Percentiles rank a stretch among this genome's conserved stretches.
Conservation (phyloP, 2,888 invertebrate genomes). For the Polydesmus complanatus region DNA sequence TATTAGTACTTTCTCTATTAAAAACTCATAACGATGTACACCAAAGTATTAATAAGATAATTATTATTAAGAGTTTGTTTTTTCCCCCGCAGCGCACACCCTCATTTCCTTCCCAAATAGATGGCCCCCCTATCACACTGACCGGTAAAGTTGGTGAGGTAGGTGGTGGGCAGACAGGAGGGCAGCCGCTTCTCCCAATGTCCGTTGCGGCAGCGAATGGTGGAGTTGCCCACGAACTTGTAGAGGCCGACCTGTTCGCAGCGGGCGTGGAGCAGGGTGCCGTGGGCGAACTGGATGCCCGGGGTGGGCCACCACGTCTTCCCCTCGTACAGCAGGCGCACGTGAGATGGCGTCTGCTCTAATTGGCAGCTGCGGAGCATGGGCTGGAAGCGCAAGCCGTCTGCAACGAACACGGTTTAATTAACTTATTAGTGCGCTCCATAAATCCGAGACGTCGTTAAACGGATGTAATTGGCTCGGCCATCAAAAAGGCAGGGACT, state of each 20-base stretch:
- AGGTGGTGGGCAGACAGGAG: conserved; percentile 70
- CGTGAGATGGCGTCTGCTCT: conserved; percentile 50
- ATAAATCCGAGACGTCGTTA: too few species aligned
- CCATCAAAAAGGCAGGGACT: too few species aligned
- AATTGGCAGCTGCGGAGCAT: conserved; percentile 58
- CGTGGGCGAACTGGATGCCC: conserved; percentile 53
- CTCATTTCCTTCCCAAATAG: neutral
- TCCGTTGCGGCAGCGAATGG: conserved; percentile 64
- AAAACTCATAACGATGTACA: too few species aligned
- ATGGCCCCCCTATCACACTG: conserved; percentile 45
- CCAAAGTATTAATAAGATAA: too few species aligned
- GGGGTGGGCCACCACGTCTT: conserved; percentile 54
- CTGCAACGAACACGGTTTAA: conserved; percentile 39
- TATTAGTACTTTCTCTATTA: too few species aligned
- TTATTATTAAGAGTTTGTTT: neutral
- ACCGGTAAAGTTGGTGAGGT: conserved; percentile 75
- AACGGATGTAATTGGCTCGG: too few species aligned
- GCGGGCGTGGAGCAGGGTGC: conserved; percentile 56
- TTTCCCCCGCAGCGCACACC: neutral
- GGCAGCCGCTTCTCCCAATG: conserved; percentile 64
- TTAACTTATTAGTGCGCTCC: neutral
- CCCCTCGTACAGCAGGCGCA: conserved; percentile 58
- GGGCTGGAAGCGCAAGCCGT: conserved; percentile 58
- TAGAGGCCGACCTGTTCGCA: conserved; percentile 71
- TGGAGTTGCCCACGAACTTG: conserved; percentile 64